These are phyloP conservation scores for Zonotrichia albicollis DNA, from an alignment of 2,797 vertebrate genomes.

Conservation along the genomic window DNA sequence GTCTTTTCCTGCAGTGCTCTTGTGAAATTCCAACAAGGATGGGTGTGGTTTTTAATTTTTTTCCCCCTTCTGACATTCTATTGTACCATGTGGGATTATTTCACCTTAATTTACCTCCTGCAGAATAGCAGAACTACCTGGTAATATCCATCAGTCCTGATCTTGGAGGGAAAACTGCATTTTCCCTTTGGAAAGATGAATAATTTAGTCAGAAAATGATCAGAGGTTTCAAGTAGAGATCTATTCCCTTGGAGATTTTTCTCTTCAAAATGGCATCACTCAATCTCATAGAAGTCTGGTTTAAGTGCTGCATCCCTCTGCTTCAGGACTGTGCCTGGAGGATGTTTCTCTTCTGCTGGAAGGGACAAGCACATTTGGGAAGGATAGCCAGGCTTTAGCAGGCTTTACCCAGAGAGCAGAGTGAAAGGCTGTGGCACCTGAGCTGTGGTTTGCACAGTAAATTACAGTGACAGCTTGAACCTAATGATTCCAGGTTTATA, in stretches of 20 bases:
- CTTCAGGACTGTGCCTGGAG: background rate
- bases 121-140: background rate
- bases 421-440: background rate
- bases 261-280: background rate
- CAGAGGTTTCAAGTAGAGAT: background rate
- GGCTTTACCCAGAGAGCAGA: background rate
- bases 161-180: background rate
- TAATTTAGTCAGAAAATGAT: background rate
- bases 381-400: background rate
- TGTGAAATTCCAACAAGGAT: background rate
- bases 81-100: background rate
- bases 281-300: background rate
- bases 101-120: background rate
- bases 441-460: background rate
- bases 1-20: background rate
- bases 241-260: background rate
- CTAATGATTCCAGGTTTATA: background rate
- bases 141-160: background rate
- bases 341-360: background rate
- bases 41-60: background rate
- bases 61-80: background rate
- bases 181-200: background rate
- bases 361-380: background rate
- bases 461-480: background rate
- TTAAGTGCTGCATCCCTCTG: background rate